Base-by-base conservation (phyloP, 2,888 invertebrate species). In the Auanema sp. region DNA sequence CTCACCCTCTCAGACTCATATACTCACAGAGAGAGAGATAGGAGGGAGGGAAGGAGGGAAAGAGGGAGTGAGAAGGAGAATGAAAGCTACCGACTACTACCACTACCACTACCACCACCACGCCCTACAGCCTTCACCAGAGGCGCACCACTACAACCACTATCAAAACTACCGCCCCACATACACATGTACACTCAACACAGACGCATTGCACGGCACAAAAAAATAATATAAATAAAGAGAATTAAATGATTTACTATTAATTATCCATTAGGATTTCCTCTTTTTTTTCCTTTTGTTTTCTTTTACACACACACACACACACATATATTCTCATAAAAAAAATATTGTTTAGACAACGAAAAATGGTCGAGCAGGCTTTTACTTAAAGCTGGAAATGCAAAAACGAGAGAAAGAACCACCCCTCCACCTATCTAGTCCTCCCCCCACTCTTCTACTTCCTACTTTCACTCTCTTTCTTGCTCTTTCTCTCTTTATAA, bases 331-430 rank as follows among this genome's bases (percentile, higher is more conserved):
- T 33, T 33, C 33, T 33, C 33, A 33, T 33, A 33, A 33, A 33
- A 33, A 33, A 33, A 33, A 33, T 33, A 33, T 33, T 33, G 33
- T 33, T 33, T 33, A 33, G 33, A 33, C 33, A 33, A 33, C 4
- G 33, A 3, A 33, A 33, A 33, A 8, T 8, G 33, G 8, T 8
- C 33, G 33, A 33, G 4, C 33, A 8, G 8, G 3, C 33, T 51
- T 14, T 51, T 16, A 23, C 52, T 25, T 14, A 23, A 57, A 43
- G 47, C 14, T 23, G 18, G n/a, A 62, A 51, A 62, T 62, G 62
- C 57, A 62, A 62, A 62, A 58, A 58, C 57, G 61, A 58, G 55
- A 40, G 21, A 58, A 50, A 42, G 33, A 24, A 51, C 21, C 41
- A 40, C 41, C 49, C 53, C 51, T 63, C 21, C 40, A 33, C 33